phyloP scores from a whole-genome alignment of 1,140 invertebrate genomes.

The Micrasema longulum region DNA sequence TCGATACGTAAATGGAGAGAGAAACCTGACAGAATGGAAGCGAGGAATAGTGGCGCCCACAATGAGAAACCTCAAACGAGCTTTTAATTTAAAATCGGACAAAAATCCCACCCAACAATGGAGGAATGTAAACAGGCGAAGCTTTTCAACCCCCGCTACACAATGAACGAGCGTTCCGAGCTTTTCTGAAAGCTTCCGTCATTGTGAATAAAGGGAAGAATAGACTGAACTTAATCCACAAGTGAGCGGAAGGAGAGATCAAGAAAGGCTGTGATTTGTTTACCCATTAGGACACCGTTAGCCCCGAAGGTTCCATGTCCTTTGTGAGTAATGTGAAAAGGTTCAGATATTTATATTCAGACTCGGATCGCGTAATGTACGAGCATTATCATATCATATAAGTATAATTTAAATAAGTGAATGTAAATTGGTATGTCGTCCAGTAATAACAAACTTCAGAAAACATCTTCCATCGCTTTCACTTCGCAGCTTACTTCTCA shows the following conservation, averaged over 20 bases:
- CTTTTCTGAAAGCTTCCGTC: no score
- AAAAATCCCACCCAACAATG: slow-evolving; percentile 35
- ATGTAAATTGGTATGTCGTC: slow-evolving; percentile 43
- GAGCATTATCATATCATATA: no score
- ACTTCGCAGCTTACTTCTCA: slow-evolving; percentile 21
- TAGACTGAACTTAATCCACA: no score
- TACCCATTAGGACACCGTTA: no score
- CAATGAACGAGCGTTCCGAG: no score
- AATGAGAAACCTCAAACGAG: slow-evolving; percentile 40
- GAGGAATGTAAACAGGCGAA: slow-evolving; percentile 30
- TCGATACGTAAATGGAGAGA: slow-evolving; percentile 4
- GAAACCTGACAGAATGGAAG: slow-evolving; percentile 5
- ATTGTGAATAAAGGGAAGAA: no score
- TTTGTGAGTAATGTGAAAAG: no score
- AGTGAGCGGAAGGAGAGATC: no score
- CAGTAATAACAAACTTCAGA: slow-evolving; percentile 16
- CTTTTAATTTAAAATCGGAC: slow-evolving; percentile 40
- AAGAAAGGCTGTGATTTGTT: no score
- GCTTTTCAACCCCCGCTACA: slow-evolving; percentile 23
- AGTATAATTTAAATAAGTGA: slow-evolving; percentile 13
- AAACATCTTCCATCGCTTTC: slow-evolving; percentile 33
- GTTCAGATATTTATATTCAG: no score
- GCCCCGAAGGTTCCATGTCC: no score
- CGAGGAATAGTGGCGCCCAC: slow-evolving; percentile 8
- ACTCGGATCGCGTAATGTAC: no score